Evolutionary conservation across 2,797 vertebrate species (phyloP).

Genomic region (Hydrolagus colliei): DNA sequence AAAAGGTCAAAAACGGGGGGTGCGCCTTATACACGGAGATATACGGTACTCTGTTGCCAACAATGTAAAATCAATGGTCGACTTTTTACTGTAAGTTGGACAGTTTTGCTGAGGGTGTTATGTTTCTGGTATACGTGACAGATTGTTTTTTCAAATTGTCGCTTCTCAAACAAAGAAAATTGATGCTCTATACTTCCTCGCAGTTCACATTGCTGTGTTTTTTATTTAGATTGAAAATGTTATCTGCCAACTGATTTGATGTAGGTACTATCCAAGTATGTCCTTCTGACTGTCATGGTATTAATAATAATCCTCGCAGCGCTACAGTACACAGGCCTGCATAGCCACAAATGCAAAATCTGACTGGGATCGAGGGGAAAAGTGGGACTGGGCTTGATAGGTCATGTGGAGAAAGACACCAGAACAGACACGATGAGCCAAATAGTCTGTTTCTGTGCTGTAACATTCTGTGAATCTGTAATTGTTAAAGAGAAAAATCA

Average conservation of each 20-base stretch:
- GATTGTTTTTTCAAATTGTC: background rate
- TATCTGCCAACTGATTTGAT: background rate
- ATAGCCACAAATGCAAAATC: too few species aligned
- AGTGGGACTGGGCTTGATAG: background rate
- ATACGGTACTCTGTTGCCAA: too few species aligned
- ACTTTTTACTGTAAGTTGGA: background rate
- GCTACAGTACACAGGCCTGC: too few species aligned
- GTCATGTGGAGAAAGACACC: background rate
- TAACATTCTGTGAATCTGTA: background rate
- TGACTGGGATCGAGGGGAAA: background rate
- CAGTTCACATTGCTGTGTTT: background rate
- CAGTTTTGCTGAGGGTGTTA: background rate
- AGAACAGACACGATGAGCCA: too few species aligned
- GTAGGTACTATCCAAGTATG: background rate
- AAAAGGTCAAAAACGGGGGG: too few species aligned
- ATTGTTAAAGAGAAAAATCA: background rate
- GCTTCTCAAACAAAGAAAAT: constrained; percentile 1
- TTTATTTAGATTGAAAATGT: background rate
- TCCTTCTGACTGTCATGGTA: background rate
- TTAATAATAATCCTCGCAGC: too few species aligned
- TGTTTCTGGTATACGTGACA: background rate
- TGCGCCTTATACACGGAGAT: too few species aligned
- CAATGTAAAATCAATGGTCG: constrained; percentile 10
- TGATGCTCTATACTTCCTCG: background rate
- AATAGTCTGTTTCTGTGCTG: background rate